Conservation (phyloP, 2,888 invertebrate species). For the Volucella inanis region DNA sequence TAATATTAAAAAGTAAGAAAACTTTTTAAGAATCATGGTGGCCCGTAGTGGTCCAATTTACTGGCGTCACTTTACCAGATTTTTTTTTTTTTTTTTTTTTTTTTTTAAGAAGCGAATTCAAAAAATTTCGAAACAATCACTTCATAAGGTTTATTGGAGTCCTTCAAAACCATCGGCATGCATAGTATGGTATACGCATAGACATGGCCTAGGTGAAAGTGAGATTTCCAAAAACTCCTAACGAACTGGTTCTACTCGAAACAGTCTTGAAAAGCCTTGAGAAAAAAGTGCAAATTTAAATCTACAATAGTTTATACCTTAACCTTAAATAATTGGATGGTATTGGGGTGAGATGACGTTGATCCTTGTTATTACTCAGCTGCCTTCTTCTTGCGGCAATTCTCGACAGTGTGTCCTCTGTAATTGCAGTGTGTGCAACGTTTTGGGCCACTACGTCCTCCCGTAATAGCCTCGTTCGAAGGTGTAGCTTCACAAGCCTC, state of each 20-base stretch:
- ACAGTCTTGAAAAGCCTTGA: constrained; percentile 35
- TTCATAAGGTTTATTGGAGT: constrained; percentile 16
- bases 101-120: constrained; percentile 29
- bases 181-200: too few species aligned
- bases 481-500: constrained; percentile 74
- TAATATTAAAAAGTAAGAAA: background rate
- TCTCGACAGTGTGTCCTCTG: constrained; percentile 79
- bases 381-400: constrained; percentile 78
- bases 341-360: background rate
- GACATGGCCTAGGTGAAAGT: background rate
- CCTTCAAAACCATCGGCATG: background rate
- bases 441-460: constrained; percentile 76
- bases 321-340: background rate
- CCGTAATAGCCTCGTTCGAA: constrained; percentile 68
- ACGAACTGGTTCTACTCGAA: constrained; percentile 1
- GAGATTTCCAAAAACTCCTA: background rate
- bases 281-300: constrained; percentile 37
- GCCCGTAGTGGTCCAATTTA: background rate
- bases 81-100: constrained; percentile 6
- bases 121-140: constrained; percentile 11
- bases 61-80: constrained; percentile 59
- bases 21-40: background rate
- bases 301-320: constrained; percentile 3
- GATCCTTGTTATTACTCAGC: background rate
- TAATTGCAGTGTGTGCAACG: constrained; percentile 81